These are phyloP conservation scores for Dipodomys ordii DNA, from an alignment of 2,113 vertebrate genomes.

Conservation along the genomic window DNA sequence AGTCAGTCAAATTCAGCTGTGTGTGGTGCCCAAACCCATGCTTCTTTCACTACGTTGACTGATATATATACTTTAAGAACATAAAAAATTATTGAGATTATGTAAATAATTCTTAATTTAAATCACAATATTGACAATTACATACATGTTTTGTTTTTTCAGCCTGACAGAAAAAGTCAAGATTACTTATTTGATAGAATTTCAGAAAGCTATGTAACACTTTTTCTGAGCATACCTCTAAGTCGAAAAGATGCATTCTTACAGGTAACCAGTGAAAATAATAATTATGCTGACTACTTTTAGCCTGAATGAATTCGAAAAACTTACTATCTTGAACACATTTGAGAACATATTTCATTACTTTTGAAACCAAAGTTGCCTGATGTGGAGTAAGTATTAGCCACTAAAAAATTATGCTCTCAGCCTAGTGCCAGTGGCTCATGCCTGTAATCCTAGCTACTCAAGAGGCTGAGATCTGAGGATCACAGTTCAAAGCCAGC, in stretches of 20 bases:
- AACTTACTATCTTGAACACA: conserved; percentile 11
- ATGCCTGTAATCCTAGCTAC: too few relatives aligned
- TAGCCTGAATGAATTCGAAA: conserved; percentile 47
- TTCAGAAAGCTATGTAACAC: conserved; percentile 81
- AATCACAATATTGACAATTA: conserved; percentile 47
- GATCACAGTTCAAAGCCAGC: too few relatives aligned
- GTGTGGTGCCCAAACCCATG: background rate
- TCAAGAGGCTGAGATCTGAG: too few relatives aligned
- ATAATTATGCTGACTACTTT: conserved; percentile 45
- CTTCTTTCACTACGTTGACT: background rate
- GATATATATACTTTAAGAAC: background rate
- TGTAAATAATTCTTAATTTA: conserved; percentile 27
- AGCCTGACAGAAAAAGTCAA: conserved; percentile 82
- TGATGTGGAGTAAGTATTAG: background rate
- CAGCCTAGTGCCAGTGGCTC: too few relatives aligned
- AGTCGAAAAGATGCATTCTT: conserved; percentile 82
- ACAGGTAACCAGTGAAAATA: conserved; percentile 76
- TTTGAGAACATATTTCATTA: conserved; percentile 7
- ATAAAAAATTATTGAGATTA: conserved; percentile 21
- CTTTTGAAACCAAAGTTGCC: conserved; percentile 9
- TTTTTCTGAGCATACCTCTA: conserved; percentile 77
- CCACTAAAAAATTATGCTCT: background rate
- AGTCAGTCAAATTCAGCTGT: background rate
- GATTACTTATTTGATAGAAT: conserved; percentile 84
- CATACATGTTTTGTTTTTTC: conserved; percentile 53